Evolutionary conservation across 2,113 vertebrate genomes (phyloP), one percentile per base, ranked within the genome.

Genomic region (Pyxicephalus adspersus): DNA sequence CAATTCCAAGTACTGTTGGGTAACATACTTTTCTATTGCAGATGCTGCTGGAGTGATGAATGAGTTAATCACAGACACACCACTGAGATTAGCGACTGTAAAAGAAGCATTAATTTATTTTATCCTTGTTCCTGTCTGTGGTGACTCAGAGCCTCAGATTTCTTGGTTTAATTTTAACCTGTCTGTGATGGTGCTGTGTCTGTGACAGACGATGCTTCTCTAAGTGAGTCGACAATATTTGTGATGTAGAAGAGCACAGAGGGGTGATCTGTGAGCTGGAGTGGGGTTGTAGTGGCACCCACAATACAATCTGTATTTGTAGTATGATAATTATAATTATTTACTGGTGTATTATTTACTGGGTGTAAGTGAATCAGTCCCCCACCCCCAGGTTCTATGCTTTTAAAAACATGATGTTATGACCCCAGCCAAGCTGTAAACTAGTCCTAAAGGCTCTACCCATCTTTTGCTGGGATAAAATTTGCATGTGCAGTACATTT

Each of bases 101-200:
- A 55, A 26, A 60, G 55, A 71, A 75, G 60, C 50, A 63, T 51
- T 82, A n/a, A 82, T 74, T 73, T 25, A 82, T 58, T 58, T 80
- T 58, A 58, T 74, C 70, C 50, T 38, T 82, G 52, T 66, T 65
- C 61, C 63, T 52, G 61, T 54, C 68, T 81, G 68, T 22, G 45
- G 70, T 82, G 71, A 82, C 70, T 82, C 80, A 82, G 60, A 73
- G 60, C 52, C 25, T 79, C 79, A 74, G 67, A 73, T 74, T 82
- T 75, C 71, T 74, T 52, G 66, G 51, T 82, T 75, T 82, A 74
- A 82, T 75, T 82, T 74, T 82, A 75, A 58, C 70, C 61, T 57
- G 70, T 51, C 60, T 82, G 68, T n/a, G 51, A 81, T 55, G 26
- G 51, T 72, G 68, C 58, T 64, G 60, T 38, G 60, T 81, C 68